Evolutionary conservation across 1,140 invertebrate species (phyloP).

Genomic region (Musca vetustissima): DNA sequence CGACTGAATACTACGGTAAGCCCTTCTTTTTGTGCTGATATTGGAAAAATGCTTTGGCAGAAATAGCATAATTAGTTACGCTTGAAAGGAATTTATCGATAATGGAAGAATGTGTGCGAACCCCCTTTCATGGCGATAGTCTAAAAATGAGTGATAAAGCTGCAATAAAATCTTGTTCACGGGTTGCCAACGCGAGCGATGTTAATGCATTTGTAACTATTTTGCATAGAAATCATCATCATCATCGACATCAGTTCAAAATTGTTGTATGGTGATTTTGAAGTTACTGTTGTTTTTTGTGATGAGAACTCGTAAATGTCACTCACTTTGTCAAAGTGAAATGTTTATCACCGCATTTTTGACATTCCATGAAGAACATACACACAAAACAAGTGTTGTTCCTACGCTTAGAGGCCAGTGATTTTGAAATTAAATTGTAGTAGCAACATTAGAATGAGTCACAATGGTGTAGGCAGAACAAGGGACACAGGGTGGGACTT

Average conservation of each 20-base stretch:
- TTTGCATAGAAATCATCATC: constrained; percentile 23
- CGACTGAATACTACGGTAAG: constrained; percentile 6
- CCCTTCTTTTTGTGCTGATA: neutral
- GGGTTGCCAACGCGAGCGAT: no score
- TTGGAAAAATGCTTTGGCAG: neutral
- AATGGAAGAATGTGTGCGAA: neutral
- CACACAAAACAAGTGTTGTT: no score
- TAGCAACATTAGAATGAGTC: no score
- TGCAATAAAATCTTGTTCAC: constrained; percentile 21
- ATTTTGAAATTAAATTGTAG: no score
- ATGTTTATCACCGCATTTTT: constrained; percentile 21
- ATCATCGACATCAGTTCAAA: neutral
- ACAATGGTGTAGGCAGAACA: no score
- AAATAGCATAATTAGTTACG: constrained; percentile 28
- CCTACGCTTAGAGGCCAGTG: no score
- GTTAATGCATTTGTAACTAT: constrained; percentile 7
- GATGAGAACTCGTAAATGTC: constrained; percentile 17
- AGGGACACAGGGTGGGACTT: no score
- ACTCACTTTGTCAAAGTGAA: constrained; percentile 12
- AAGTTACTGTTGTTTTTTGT: neutral
- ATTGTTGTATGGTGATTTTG: no score
- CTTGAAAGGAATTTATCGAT: constrained; percentile 25
- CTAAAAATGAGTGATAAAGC: constrained; percentile 17
- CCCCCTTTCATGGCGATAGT: neutral
- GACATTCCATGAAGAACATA: neutral